Conservation (phyloP, 2,113 vertebrate genomes). For the Gymnocephalus cernua region DNA sequence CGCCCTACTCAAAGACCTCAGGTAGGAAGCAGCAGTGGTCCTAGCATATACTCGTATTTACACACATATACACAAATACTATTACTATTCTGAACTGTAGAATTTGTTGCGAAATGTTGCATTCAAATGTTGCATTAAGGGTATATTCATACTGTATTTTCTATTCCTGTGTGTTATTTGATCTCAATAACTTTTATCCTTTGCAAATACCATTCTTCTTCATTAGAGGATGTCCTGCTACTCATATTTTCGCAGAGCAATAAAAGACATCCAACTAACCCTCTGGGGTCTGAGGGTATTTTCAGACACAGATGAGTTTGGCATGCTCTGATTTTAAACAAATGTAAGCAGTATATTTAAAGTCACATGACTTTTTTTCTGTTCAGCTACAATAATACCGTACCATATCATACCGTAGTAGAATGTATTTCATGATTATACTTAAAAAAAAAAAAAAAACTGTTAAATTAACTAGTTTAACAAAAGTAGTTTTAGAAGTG, state of each 20-base stretch:
- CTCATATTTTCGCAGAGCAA: neutral
- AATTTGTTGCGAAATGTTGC: neutral
- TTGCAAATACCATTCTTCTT: neutral
- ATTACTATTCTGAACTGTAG: neutral
- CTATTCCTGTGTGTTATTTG: neutral
- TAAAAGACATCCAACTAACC: neutral
- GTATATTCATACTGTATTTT: neutral
- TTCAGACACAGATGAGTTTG: no score
- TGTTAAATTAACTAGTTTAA: no score
- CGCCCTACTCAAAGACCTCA: constrained; percentile 97
- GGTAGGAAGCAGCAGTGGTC: constrained; percentile 77
- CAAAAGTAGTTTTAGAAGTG: no score
- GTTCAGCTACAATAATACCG: no score
- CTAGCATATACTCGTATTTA: neutral
- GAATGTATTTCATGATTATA: no score
- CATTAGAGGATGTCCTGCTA: neutral
- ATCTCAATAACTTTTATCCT: neutral
- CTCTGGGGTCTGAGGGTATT: no score
- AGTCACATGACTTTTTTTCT: no score
- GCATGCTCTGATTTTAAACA: no score
- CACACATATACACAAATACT: neutral
- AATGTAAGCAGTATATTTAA: no score
- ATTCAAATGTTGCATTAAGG: neutral
- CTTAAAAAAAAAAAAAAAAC: no score
- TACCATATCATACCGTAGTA: no score